A percentile compares a stretch with the other conserved stretches of the same genome.
Evolutionary conservation across 2,888 invertebrate species (phyloP).

Genomic region (Creontiades dilutus): DNA sequence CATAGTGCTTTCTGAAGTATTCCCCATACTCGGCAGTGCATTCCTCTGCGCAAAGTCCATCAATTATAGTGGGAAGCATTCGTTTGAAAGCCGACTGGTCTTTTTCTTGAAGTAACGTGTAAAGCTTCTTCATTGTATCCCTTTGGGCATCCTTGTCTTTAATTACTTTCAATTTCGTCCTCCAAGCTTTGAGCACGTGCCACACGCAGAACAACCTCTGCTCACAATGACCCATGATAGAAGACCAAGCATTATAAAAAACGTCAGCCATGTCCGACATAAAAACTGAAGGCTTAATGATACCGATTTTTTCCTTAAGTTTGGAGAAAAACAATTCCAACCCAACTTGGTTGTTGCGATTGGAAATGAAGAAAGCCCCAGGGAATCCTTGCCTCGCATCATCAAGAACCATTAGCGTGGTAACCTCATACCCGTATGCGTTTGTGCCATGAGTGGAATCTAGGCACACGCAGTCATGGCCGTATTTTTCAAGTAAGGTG

Average conservation of each 20-base stretch:
- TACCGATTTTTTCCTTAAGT: slow-evolving; percentile 20
- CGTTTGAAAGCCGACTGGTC: neutral
- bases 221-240: slow-evolving; percentile 59
- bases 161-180: too few species aligned
- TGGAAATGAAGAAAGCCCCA: slow-evolving; percentile 75
- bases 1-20: slow-evolving; percentile 26
- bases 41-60: neutral
- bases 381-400: slow-evolving; percentile 75
- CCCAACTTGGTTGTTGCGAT: neutral
- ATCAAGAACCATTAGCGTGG: slow-evolving; percentile 75
- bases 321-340: slow-evolving; percentile 49
- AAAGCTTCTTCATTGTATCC: neutral
- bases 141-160: neutral
- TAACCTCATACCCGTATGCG: slow-evolving; percentile 75
- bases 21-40: neutral
- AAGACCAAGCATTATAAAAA: slow-evolving; percentile 74
- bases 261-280: slow-evolving; percentile 68
- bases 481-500: slow-evolving; percentile 75
- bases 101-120: neutral
- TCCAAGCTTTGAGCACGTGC: slow-evolving; percentile 74
- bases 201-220: slow-evolving; percentile 74
- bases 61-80: neutral
- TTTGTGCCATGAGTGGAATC: slow-evolving; percentile 76
- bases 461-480: slow-evolving; percentile 76
- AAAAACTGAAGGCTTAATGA: slow-evolving; percentile 73